Conservation (phyloP, 2,113 vertebrate genomes). For the Hemiscyllium ocellatum region DNA sequence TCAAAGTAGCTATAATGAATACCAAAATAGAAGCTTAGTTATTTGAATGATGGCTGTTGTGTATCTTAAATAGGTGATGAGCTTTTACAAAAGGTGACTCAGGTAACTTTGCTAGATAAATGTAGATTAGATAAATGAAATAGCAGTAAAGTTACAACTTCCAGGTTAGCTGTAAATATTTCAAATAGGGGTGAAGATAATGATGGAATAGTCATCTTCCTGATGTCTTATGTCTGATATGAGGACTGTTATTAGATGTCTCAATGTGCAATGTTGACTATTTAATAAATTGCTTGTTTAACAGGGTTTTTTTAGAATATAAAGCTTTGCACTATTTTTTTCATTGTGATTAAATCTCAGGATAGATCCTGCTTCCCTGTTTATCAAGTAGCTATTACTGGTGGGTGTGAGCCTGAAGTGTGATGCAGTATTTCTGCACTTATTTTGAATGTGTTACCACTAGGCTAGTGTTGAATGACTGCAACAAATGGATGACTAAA, state of each 20-base stretch:
- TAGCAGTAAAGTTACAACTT: slow-evolving; percentile 21
- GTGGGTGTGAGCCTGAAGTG: background rate
- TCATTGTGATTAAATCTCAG: slow-evolving; percentile 29
- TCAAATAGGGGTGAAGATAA: background rate
- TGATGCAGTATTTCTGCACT: slow-evolving; percentile 25
- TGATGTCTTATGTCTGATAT: slow-evolving; percentile 23
- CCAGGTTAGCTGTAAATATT: slow-evolving; percentile 5
- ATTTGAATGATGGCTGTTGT: background rate
- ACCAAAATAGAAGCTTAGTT: slow-evolving; percentile 20
- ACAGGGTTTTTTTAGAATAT: slow-evolving; percentile 29
- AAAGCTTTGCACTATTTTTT: slow-evolving; percentile 34
- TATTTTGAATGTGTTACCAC: slow-evolving; percentile 16
- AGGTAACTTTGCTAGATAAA: slow-evolving; percentile 24
- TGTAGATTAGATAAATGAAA: background rate
- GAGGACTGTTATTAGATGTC: slow-evolving; percentile 26
- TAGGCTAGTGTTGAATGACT: slow-evolving; percentile 16
- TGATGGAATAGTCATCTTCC: slow-evolving; percentile 26
- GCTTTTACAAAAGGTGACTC: background rate
- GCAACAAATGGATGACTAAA: slow-evolving; percentile 34
- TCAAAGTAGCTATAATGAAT: background rate
- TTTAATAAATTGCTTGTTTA: slow-evolving; percentile 29
- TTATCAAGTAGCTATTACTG: slow-evolving; percentile 15
- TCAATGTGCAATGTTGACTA: slow-evolving; percentile 17
- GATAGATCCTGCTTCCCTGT: slow-evolving; percentile 27
- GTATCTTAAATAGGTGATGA: background rate